Conservation (phyloP, 2,113 vertebrate species). For the Zosterops borbonicus region DNA sequence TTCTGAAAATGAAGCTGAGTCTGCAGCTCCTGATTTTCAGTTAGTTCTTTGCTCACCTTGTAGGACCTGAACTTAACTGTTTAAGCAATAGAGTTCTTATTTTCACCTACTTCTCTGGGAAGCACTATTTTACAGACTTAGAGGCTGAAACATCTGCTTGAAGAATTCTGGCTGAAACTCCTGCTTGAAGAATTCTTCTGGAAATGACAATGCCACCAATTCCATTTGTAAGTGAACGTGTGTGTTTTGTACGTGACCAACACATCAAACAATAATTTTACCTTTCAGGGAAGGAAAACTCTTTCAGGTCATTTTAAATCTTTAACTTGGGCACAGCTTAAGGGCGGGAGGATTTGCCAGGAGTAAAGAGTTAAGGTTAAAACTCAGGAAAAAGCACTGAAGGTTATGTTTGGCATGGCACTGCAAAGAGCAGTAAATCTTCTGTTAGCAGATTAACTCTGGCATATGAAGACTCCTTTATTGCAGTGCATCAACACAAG, state of each 20-base stretch:
- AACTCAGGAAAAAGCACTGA: background rate
- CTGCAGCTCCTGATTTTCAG: background rate
- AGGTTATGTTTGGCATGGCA: conserved; percentile 8
- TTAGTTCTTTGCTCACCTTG: background rate
- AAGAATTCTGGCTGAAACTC: background rate
- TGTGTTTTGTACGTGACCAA: background rate
- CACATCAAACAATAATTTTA: background rate
- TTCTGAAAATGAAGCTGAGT: background rate
- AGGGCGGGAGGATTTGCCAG: background rate
- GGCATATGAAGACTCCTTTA: conserved; percentile 41
- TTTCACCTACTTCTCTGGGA: background rate
- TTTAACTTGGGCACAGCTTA: background rate
- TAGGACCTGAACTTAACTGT: background rate
- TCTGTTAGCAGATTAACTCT: conserved; percentile 6
- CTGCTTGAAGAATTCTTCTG: background rate
- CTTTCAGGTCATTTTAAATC: background rate
- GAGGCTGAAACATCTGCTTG: background rate
- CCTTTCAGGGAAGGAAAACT: background rate
- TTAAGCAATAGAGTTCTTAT: background rate
- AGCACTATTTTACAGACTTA: background rate
- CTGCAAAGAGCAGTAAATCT: conserved; percentile 36
- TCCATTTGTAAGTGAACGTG: background rate
- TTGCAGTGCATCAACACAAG: conserved; percentile 11
- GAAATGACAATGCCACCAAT: background rate
- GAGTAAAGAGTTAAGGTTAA: background rate